Percentiles rank a stretch among this genome's conserved stretches.
Conservation (phyloP, 1,140 invertebrate genomes). For the Diachasma alloeum region DNA sequence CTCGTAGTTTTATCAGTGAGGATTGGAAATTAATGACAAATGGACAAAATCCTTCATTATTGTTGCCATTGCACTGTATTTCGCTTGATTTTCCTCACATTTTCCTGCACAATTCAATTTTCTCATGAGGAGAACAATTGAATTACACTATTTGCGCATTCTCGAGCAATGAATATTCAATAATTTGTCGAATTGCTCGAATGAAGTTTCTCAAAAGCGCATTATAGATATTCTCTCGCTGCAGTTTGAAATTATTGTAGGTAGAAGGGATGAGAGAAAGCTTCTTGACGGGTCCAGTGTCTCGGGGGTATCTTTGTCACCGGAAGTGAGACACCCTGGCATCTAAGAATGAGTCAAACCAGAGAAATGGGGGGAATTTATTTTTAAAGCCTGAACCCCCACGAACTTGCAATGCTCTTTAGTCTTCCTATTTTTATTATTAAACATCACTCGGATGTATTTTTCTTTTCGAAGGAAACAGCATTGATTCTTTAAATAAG, state of each 20-base stretch:
- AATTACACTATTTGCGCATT: background rate
- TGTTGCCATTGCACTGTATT: background rate
- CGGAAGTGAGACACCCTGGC: background rate
- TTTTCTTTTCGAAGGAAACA: background rate
- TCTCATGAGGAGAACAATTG: background rate
- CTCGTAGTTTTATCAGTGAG: slow-evolving; percentile 4
- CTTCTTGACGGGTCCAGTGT: background rate
- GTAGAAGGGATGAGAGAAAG: background rate
- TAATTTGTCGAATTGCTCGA: background rate
- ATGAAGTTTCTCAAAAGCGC: background rate
- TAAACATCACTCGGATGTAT: background rate
- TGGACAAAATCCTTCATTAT: slow-evolving; percentile 28
- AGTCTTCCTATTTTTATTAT: background rate
- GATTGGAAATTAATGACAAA: slow-evolving; percentile 29
- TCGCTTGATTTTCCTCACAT: background rate
- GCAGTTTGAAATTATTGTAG: background rate
- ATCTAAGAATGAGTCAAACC: background rate
- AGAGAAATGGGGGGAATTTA: background rate
- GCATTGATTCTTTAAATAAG: background rate
- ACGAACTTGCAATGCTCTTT: background rate
- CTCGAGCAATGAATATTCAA: background rate
- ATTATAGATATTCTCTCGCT: background rate
- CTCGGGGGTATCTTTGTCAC: background rate
- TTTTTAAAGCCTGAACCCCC: background rate
- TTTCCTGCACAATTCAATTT: background rate